Conservation (phyloP, 2,113 vertebrate species). For the Dissostichus mawsoni region DNA sequence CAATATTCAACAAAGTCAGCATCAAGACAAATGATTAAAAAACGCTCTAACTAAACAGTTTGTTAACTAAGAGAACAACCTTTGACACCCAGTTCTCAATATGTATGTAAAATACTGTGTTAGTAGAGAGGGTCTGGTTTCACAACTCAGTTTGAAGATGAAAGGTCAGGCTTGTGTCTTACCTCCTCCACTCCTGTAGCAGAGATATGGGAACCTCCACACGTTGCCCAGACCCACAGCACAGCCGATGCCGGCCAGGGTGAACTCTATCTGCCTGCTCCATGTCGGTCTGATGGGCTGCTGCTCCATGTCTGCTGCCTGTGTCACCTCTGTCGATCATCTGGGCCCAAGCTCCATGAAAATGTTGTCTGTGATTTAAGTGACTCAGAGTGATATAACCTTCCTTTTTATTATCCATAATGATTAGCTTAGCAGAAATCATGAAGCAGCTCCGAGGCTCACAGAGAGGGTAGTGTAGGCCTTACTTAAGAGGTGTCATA, state of each 20-base stretch:
- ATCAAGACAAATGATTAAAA: background rate
- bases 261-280: slow-evolving; percentile 86
- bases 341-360: slow-evolving; percentile 31
- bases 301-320: slow-evolving; percentile 54
- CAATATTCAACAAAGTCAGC: background rate
- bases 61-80: slow-evolving; percentile 20
- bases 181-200: slow-evolving; percentile 87
- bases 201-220: slow-evolving; percentile 86
- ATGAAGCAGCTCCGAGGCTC: background rate
- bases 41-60: background rate
- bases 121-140: background rate
- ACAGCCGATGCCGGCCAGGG: slow-evolving; percentile 82
- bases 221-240: slow-evolving; percentile 85
- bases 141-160: background rate
- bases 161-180: slow-evolving; percentile 39
- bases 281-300: slow-evolving; percentile 78
- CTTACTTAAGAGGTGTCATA: background rate
- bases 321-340: background rate
- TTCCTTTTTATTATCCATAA: slow-evolving; percentile 75
- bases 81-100: background rate
- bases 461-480: background rate
- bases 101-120: background rate
- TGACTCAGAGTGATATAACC: slow-evolving; percentile 64
- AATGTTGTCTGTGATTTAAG: slow-evolving; percentile 33
- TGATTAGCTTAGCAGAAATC: slow-evolving; percentile 78